These are phyloP conservation scores for Dendroctonus ponderosae DNA, from an alignment of 1,140 invertebrate genomes.

Conservation along the genomic window DNA sequence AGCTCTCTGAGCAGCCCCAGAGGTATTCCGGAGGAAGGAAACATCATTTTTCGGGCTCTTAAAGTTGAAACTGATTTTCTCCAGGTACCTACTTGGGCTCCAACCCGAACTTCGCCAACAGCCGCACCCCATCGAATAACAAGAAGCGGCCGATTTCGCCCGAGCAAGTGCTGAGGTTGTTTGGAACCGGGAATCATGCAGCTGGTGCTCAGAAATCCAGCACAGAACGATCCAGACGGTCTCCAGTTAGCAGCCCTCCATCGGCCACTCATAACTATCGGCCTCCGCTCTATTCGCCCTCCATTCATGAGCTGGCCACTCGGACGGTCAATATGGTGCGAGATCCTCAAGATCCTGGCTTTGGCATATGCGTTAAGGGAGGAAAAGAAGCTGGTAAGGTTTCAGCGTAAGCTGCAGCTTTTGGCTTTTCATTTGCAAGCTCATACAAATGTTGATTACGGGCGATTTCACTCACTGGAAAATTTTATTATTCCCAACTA, in stretches of 20 bases:
- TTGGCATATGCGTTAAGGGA: conserved; percentile 86
- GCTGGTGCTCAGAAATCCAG: conserved; percentile 37
- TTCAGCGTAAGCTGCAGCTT: too few species aligned
- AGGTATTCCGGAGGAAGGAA: conserved; percentile 38
- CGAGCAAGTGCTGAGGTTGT: conserved; percentile 71
- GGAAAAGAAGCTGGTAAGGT: conserved; percentile 76
- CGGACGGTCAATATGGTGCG: conserved; percentile 80
- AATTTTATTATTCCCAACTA: too few species aligned
- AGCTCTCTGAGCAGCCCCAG: conserved; percentile 47
- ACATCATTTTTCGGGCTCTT: background rate
- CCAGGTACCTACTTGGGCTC: conserved; percentile 64
- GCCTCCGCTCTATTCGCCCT: conserved; percentile 38
- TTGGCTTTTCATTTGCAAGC: too few species aligned
- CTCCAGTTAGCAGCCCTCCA: conserved; percentile 73
- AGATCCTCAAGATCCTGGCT: conserved; percentile 77
- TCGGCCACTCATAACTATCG: conserved; percentile 61
- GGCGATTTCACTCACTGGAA: too few species aligned
- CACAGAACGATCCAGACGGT: conserved; percentile 54
- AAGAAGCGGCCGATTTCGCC: conserved; percentile 73
- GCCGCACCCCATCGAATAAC: conserved; percentile 52
- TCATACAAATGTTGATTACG: too few species aligned
- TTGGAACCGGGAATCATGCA: conserved; percentile 54
- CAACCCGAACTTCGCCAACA: conserved; percentile 51
- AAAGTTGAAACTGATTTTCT: conserved; percentile 14
- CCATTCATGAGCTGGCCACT: conserved; percentile 70